Base-by-base conservation (phyloP, 1,140 invertebrate species). In the Pseudomyrmex cubaensis region DNA sequence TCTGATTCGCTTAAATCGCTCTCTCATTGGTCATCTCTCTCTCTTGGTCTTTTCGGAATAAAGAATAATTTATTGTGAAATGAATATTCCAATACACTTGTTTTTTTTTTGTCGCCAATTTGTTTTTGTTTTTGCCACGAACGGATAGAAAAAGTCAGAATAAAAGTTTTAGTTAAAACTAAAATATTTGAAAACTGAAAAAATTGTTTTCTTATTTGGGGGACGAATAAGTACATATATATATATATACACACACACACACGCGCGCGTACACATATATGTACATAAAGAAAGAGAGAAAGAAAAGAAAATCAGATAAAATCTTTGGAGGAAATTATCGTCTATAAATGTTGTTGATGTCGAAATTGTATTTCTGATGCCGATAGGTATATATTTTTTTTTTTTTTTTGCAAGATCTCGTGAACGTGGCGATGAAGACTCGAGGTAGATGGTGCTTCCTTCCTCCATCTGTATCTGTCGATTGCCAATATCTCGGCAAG, bases 401-500 rank as follows among this genome's bases (percentile, higher is more conserved):
- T 20, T 59, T 56, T 70, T 59, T 72, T 56, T 44, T 1, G 44
- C 70, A n/a, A 80, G 9, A 52, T 22, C 54, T 59, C 66, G 54
- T 61, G 44, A 61, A 70, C 44, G 66, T 54, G 52, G 44, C 44
- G 76, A 72, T 59, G 66, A 80, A 70, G 54, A 46, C 44, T 78
- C 52, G 35, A 48, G 25, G 66, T 80, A 25, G 54, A 70, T 59
- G 64, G 35, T 80, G 44, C 54, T 61, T 72, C 76, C 17, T 35
- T 46, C 54, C 20, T 57, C 67, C 67, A 64, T 77, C 80, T 57
- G 48, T 84, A 73, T 87, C 50, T 56, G 85, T 87, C 89, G 90
- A 92, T 92, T 91, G 90, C 85, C 87, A 89, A 89, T 93, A 90
- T 90, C 91, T 90, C 87, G 85, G 76, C 72, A 86, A 87, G 87